phyloP scores from a whole-genome alignment of 2,888 invertebrate genomes.

The Ecdyonurus torrentis region DNA sequence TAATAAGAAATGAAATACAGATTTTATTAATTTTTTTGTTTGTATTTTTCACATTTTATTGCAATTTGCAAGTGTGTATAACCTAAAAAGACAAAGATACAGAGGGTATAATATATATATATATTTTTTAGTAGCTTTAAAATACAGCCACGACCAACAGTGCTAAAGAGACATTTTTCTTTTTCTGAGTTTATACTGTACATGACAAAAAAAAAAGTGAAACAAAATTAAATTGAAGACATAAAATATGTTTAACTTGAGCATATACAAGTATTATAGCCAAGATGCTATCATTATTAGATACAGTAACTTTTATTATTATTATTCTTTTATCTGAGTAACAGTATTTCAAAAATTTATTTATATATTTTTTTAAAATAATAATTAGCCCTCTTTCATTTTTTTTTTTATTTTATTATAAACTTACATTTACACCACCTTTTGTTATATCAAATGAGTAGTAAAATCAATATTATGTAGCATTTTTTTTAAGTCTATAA shows the following conservation, averaged over 20 bases:
- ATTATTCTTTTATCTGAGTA: neutral
- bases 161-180: neutral
- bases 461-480: neutral
- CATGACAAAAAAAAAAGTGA: neutral
- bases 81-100: neutral
- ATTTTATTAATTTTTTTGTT: neutral
- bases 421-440: neutral
- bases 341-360: neutral
- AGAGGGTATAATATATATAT: no score
- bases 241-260: neutral
- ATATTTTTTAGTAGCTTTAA: neutral
- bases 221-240: neutral
- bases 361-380: no score
- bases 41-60: neutral
- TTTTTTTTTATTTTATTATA: no score
- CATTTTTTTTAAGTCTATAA: neutral
- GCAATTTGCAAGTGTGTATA: neutral
- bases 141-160: neutral
- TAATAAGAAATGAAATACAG: no score
- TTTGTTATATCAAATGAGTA: neutral
- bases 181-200: neutral
- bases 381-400: no score
- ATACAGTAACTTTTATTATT: neutral
- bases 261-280: neutral
- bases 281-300: neutral